A percentile compares a stretch with the other conserved stretches of the same genome.
phyloP scores from a whole-genome alignment of 2,888 invertebrate genomes.

The Bellardia pandia region DNA sequence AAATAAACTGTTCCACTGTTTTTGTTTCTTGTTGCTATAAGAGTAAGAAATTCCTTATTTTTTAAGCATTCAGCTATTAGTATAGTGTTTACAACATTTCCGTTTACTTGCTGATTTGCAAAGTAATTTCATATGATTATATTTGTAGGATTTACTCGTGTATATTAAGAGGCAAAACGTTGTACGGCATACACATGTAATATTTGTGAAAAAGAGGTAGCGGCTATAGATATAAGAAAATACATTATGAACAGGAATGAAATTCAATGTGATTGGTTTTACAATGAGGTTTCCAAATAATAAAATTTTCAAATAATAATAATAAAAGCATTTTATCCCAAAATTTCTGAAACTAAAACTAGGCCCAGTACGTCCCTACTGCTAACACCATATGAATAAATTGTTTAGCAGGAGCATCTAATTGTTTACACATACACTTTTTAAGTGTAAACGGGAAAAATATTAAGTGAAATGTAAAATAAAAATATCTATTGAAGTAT shows the following conservation, averaged over 20 bases:
- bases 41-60: not conserved
- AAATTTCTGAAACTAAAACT: no score
- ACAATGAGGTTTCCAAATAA: no score
- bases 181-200: constrained; percentile 10
- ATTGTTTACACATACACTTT: constrained; percentile 6
- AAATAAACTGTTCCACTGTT: constrained; percentile 13
- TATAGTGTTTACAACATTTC: constrained; percentile 60
- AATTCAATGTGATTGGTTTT: no score
- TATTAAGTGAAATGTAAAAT: constrained; percentile 10
- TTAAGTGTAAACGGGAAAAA: not conserved
- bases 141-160: constrained; percentile 22
- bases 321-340: no score
- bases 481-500: constrained; percentile 21
- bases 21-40: not conserved
- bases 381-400: not conserved
- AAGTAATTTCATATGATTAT: constrained; percentile 57
- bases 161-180: constrained; percentile 21
- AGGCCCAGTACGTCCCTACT: not conserved
- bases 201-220: not conserved
- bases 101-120: constrained; percentile 68
- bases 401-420: constrained; percentile 21
- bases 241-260: no score
- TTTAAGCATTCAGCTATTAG: constrained; percentile 37
- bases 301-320: no score
- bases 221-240: no score